These are phyloP conservation scores for Aurelia aurita DNA, from an alignment of 30 jellyfish, hydroid and myxozoan genomes.

Conservation along the genomic window DNA sequence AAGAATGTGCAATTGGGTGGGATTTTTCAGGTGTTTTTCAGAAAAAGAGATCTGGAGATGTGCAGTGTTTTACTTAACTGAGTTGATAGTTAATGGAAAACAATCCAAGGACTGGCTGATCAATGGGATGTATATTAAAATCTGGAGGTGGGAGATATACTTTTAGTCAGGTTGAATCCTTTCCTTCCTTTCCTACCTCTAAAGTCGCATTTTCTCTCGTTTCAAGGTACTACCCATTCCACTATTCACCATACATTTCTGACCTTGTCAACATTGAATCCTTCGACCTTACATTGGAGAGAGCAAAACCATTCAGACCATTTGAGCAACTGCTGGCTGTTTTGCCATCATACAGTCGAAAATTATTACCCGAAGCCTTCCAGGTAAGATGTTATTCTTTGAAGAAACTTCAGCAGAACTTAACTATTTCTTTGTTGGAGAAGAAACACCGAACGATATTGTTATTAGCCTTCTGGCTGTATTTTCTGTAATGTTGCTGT, in stretches of 20 bases:
- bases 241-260: constrained; percentile 92
- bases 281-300: constrained; percentile 57
- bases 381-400: constrained; percentile 63
- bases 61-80: too few relatives aligned
- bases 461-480: too few relatives aligned
- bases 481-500: too few relatives aligned
- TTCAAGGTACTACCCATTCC: constrained; percentile 94
- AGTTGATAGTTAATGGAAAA: too few relatives aligned
- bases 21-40: too few relatives aligned
- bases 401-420: neutral
- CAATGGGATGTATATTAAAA: too few relatives aligned
- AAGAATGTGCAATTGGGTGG: too few relatives aligned
- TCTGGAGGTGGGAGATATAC: too few relatives aligned
- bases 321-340: constrained; percentile 97
- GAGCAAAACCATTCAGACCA: constrained; percentile 91
- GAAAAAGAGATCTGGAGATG: too few relatives aligned
- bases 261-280: constrained; percentile 72
- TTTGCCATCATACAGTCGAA: constrained; percentile 89
- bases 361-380: constrained; percentile 84
- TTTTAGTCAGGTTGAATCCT: neutral
- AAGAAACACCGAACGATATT: neutral
- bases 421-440: neutral
- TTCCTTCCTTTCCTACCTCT: neutral
- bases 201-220: neutral
- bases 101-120: too few relatives aligned